Conservation (phyloP, 1,140 invertebrate species). For the Neomicropteryx cornuta region DNA sequence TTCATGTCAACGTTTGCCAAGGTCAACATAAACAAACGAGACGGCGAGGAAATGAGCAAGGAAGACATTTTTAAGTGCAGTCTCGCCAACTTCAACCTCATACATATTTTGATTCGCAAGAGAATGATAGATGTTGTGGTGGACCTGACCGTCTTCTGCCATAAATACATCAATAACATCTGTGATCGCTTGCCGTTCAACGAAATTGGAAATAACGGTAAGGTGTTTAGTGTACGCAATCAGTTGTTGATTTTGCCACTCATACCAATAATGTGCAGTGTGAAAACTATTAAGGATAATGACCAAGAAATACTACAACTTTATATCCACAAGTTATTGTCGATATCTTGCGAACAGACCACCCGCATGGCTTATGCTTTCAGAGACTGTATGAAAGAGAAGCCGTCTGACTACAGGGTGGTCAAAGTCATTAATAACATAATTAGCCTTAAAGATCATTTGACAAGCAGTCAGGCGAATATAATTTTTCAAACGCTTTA, state of each 20-base stretch:
- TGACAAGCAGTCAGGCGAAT: constrained; percentile 51
- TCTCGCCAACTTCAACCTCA: constrained; percentile 32
- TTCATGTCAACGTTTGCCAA: constrained; percentile 8
- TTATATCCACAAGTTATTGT: constrained; percentile 50
- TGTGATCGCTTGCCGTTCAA: constrained; percentile 19
- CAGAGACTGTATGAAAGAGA: constrained; percentile 38
- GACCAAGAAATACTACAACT: constrained; percentile 44
- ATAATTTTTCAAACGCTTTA: constrained; percentile 58
- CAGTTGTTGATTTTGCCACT: constrained; percentile 48
- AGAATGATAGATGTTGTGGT: constrained; percentile 20
- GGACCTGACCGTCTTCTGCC: constrained; percentile 25
- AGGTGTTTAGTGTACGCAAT: constrained; percentile 33
- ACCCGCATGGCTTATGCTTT: constrained; percentile 48
- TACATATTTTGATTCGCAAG: constrained; percentile 38
- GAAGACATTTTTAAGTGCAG: constrained; percentile 25
- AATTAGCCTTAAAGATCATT: constrained; percentile 38
- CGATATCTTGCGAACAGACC: constrained; percentile 47
- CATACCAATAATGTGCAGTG: constrained; percentile 43
- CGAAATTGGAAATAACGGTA: constrained; percentile 25
- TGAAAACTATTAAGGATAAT: constrained; percentile 24
- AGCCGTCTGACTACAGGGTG: constrained; percentile 41
- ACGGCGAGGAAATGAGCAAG: constrained; percentile 7
- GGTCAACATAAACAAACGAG: constrained; percentile 8
- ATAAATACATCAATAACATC: constrained; percentile 26
- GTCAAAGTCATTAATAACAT: constrained; percentile 51